Evolutionary conservation across 2,888 invertebrate species (phyloP), one percentile per base, ranked within the genome.

Genomic region (Nomada fucata): DNA sequence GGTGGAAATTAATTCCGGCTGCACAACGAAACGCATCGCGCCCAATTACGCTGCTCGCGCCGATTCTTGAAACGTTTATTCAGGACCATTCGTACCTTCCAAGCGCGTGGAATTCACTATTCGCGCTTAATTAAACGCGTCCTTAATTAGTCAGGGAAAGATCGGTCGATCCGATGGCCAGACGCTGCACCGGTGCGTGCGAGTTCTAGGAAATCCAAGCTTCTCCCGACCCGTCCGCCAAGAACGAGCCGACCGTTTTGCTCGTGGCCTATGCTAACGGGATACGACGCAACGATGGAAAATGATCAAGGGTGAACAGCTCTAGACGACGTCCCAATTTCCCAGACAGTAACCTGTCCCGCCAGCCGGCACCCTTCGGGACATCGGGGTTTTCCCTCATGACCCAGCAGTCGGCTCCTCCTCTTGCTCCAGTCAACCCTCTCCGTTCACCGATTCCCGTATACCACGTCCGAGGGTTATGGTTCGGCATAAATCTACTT

Each of bases 291-390:
- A 74, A 71, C 68, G 79, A 71, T 73, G 84, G 84, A 88, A 89
- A 90, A 89, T 90, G 90, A 89, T 87, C 87, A 87, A 86, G 80
- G 76, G 84, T 74, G 82, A 82, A 83, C 82, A 71, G 59, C 72
- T 53, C 71, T 79, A 73, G 81, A 82, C 86, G 86, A 87, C 86
- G 90, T 89, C 88, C 90, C 91, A 91, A 91, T 92, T 92, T 92
- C 88, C 88, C 89, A 90, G 89, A 90, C 90, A 86, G 88, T 87
- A 89, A 88, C 90, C 90, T 92, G 92, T 92, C 89, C 89, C 83
- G 80, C 89, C 93, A 92, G 90, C 91, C 91, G 91, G 89, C 90
- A 90, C 90, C 86, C 88, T 87, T 84, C 83, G 83, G 86, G 88
- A 90, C 90, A 89, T 88, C 88, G 76, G 79, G 85, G 76, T 88